Base-by-base conservation (phyloP, 1,140 invertebrate species). In the Neotoxoptera formosana region DNA sequence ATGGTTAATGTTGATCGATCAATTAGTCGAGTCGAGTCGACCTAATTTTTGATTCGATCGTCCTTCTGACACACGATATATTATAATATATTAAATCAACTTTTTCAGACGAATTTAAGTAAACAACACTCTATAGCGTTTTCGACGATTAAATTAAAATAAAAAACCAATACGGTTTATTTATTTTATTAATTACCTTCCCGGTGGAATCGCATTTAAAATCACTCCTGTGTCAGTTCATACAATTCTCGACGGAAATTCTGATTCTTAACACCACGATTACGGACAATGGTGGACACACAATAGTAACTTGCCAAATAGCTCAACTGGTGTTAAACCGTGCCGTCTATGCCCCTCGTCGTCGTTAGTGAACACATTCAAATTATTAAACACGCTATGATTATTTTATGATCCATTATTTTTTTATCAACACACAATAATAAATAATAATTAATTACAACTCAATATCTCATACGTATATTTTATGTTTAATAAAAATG, bases 51-150 rank as follows among this genome's bases (percentile, higher is more conserved):
- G 9, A 47, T 86, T 47, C 25, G 25, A 47, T 47, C 25, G 25
- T 47, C n/a, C 25, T 45, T 86, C 84, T 47, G 41, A 86, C 84
- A 45, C 23, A 30, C 30, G n/a, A 30, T 86, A 30, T n/a, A n/a
- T n/a, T n/a, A n/a, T 47, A 23, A 53, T 45, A 47, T 53, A 86
- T 47, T 30, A 30, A 86, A 47, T 47, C 84, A 47, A 47, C 84
- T 47, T 47, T 86, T 41, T n/a, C 25, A 7, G 25, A 47, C 30
- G 9, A 86, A 4, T 41, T 30, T 4, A 84, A 45, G 41, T 83
- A 83, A 83, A 83, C 84, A 86, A 86, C 41, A 86, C 84, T 86
- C 6, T 41, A 86, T 30, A 86, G 45, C 30, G 36, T 84, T 45
- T 83, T n/a, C 6, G n/a, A 67, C 11, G 30, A 76, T 76, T 76